Evolutionary conservation across 1,140 invertebrate genomes (phyloP), one percentile per base, ranked within the genome.

Genomic region (Colletes gigas): DNA sequence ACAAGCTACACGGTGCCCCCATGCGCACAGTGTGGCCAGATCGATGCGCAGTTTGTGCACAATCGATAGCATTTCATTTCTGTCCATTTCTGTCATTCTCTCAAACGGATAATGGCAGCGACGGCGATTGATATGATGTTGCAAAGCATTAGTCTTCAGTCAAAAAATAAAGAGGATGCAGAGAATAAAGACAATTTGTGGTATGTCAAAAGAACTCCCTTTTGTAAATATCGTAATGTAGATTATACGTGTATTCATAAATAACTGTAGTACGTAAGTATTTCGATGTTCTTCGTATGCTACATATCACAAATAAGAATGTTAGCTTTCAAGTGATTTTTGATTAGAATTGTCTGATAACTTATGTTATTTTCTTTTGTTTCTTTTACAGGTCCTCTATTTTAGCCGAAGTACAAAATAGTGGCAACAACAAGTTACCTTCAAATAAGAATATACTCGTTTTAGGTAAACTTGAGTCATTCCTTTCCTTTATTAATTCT

Each of bases 401-500:
- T 91, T 95, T 99, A 92, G 96, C 97, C 89, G 98, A 99, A 94
- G 98, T 99, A 88, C 98, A 98, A 94, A 97, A 97, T 91, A 97
- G 97, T 94, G 97, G 97, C 86, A 98, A 96, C 93, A 98, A 97
- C 88, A 98, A 98, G 94, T 94, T 99, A 93, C 97, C 98, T 88
- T 97, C 97, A 82, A 97, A 97, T 90, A 98, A 98, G 95, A 97
- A 97, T 93, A 95, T 99, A 84, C 94, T 98, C 91, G 97, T 98
- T 83, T 94, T 98, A 94, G 98, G 96, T 96, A 92, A 94, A 62
- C 8, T 50, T 30, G 12, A 68, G 4, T 57, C 4, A 60, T 19
- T 17, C n/a, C 15, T 21, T 19, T 74, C 8, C 12, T 60, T 50
- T n/a, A 55, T 14, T 68, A 50, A 78, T 30, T 30, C 30, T 30